Conservation (phyloP, 64 coral and sea anemone genomes). For the Actinia tenebrosa region DNA sequence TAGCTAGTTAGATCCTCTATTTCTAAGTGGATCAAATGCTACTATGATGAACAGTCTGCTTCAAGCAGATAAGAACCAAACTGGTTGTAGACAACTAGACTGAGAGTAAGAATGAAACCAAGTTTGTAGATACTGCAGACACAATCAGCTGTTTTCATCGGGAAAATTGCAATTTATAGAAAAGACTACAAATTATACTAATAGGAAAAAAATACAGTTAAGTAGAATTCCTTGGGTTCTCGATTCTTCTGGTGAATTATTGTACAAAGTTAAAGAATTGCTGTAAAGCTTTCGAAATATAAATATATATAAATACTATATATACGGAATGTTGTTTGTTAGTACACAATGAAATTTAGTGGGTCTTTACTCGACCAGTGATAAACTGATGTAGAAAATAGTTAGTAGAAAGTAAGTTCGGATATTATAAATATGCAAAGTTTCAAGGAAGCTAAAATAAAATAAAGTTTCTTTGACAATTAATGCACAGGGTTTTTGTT, state of each 20-base stretch:
- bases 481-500: background rate
- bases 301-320: slow-evolving; percentile 55
- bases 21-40: background rate
- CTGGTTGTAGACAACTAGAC: background rate
- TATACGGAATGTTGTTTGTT: background rate
- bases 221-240: slow-evolving; percentile 12
- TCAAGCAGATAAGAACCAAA: background rate
- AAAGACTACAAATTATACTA: background rate
- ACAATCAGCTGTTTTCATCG: background rate
- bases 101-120: too few species aligned
- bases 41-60: background rate
- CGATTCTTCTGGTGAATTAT: slow-evolving; percentile 11
- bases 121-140: background rate
- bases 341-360: background rate
- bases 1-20: background rate
- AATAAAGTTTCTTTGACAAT: slow-evolving; percentile 34
- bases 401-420: slow-evolving; percentile 9
- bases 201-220: background rate
- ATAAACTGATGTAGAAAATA: background rate
- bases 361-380: background rate
- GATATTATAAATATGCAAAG: background rate
- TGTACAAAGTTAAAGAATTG: slow-evolving; percentile 46
- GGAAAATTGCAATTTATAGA: slow-evolving; percentile 15
- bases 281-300: slow-evolving; percentile 47
- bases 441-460: slow-evolving; percentile 22